Base-by-base conservation (phyloP, 2,888 invertebrate genomes). In the Liopterus haemorrhoidalis region DNA sequence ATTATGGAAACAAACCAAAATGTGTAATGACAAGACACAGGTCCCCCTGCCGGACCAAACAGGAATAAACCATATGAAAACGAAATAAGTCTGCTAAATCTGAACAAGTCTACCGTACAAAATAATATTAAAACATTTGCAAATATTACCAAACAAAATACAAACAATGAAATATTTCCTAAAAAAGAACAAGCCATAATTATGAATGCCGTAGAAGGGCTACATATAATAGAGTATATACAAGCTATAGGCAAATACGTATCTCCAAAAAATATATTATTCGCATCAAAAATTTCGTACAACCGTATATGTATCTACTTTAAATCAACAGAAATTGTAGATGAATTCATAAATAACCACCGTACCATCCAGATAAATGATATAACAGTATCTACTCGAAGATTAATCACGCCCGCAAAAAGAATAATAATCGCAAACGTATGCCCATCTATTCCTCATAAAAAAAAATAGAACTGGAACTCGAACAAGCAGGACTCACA, bases 371-470 rank as follows among this genome's bases (percentile, higher is more conserved):
- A 11, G 25, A 37, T 37, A 20, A 14, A 37, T 14, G 12, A 16
- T 12, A 21, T 24, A 9, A 3, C 6, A 24, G 25, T 37, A 9
- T 15, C 14, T 9, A 37, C 12, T n/a, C 24, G 11, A 9, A 11
- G 36, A 1, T 19, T 36, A 25, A 39, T 28, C 25, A 35, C 20
- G 12, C 33, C 33, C 16, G 20, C 41, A 6, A 37, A 37, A 22
- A 19, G 24, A 2, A 12, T 37, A 14, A 21, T 37, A 22, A 4
- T 37, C 6, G 12, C 33, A 5, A 57, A 54, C 35, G 50, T 51
- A 1, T 50, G 49, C 28, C 53, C 54, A 4, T 46, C 51, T 1
- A 55, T 53, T 2, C 51, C 54, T 4, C 41, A 54, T 30, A 27
- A 6, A 2, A 21, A n/a, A n/a, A 43, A 11, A 41, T 56, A 15